phyloP scores from a whole-genome alignment of 2,113 vertebrate species.

The Arvicanthis niloticus region DNA sequence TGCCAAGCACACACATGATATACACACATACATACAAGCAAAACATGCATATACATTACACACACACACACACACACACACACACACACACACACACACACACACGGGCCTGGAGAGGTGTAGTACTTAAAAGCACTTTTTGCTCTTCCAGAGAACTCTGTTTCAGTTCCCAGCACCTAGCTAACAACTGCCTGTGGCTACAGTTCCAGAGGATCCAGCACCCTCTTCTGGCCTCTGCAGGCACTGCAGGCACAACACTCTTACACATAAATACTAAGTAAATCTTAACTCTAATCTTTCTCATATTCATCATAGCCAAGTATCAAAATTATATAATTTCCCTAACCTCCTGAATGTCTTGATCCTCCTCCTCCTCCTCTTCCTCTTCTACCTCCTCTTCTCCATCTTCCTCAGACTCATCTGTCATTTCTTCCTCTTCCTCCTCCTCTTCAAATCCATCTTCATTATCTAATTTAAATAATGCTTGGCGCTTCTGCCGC shows the following conservation, averaged over 20 bases:
- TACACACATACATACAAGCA: neutral
- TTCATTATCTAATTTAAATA: constrained; percentile 96
- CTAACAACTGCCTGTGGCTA: neutral
- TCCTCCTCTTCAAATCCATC: constrained; percentile 94
- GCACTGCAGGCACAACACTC: neutral
- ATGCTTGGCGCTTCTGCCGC: constrained; percentile 90
- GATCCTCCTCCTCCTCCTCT: constrained; percentile 87
- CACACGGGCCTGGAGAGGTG: neutral
- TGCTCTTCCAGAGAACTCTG: neutral
- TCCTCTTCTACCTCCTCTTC: constrained; percentile 91
- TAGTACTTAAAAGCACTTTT: neutral
- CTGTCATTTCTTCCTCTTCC: constrained; percentile 93
- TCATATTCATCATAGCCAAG: constrained; percentile 21
- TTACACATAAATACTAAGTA: neutral
- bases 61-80: too few relatives aligned
- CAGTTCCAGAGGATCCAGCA: neutral
- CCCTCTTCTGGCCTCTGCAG: neutral
- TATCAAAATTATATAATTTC: constrained; percentile 11
- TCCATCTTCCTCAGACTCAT: constrained; percentile 92
- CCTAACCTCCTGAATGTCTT: constrained; percentile 81
- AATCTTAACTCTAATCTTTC: constrained; percentile 6
- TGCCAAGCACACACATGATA: neutral
- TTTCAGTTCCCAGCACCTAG: neutral
- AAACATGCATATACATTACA: neutral
- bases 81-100: too few relatives aligned